A percentile compares a stretch with the other conserved stretches of the same genome.
These are phyloP conservation scores for Orius insidiosus DNA, from an alignment of 1,140 invertebrate species.

Conservation along the genomic window DNA sequence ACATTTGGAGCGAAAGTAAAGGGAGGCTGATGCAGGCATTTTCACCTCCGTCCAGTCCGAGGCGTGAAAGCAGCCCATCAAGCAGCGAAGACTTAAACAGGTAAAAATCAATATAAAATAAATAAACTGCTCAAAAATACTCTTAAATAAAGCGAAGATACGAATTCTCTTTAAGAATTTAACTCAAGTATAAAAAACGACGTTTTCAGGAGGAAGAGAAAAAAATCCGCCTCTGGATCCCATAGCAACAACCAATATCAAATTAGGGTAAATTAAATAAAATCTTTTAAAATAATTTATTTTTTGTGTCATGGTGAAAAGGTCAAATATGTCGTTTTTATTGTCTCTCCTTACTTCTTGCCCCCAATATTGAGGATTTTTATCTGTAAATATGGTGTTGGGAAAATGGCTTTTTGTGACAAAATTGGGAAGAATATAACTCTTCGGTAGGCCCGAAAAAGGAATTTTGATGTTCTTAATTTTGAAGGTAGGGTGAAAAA, in stretches of 20 bases:
- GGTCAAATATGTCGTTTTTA: background rate
- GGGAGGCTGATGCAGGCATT: constrained; percentile 73
- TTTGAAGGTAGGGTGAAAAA: too few relatives aligned
- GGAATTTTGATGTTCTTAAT: too few relatives aligned
- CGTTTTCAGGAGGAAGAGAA: constrained; percentile 8
- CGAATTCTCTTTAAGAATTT: background rate
- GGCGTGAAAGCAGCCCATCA: constrained; percentile 32
- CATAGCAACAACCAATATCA: too few relatives aligned
- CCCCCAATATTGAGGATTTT: too few relatives aligned
- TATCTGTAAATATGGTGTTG: too few relatives aligned
- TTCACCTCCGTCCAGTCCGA: constrained; percentile 65
- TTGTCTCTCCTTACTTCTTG: too few relatives aligned
- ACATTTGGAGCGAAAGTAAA: constrained; percentile 81
- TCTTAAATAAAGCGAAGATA: constrained; percentile 6
- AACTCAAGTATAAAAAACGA: background rate
- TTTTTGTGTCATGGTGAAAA: background rate
- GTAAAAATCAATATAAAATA: constrained; percentile 12
- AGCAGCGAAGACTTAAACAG: constrained; percentile 21
- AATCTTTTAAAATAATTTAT: too few relatives aligned
- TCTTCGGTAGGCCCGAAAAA: too few relatives aligned
- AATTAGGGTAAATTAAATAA: too few relatives aligned
- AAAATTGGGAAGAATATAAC: too few relatives aligned
- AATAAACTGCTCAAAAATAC: constrained; percentile 15
- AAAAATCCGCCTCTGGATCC: too few relatives aligned
- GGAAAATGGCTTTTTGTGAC: too few relatives aligned